Evolutionary conservation across 2,888 invertebrate genomes (phyloP).

Genomic region (Drosophila tripunctata): DNA sequence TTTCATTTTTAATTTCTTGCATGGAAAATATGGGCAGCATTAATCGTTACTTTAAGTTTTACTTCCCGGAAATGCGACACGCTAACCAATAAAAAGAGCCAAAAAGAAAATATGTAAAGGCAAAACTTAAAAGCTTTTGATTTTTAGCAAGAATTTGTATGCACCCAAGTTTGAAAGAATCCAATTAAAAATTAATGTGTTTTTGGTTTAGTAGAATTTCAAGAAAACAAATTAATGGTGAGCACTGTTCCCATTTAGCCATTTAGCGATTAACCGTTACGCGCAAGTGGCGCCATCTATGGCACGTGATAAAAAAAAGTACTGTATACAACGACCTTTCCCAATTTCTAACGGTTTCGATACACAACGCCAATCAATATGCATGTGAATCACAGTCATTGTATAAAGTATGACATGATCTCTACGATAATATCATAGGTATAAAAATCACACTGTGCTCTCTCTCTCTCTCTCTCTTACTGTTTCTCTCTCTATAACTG

Average conservation of each 20-base stretch:
- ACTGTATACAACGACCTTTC: conserved; percentile 41
- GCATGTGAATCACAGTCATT: conserved; percentile 33
- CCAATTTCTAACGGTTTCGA: conserved; percentile 25
- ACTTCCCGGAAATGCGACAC: conserved; percentile 54
- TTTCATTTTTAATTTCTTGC: neutral
- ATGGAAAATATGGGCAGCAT: neutral
- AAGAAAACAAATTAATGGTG: conserved; percentile 17
- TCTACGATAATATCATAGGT: conserved; percentile 33
- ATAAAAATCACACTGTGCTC: conserved; percentile 2
- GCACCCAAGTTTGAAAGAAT: neutral
- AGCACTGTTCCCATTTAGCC: conserved; percentile 43
- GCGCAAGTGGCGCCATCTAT: conserved; percentile 45
- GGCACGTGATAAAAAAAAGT: conserved; percentile 28
- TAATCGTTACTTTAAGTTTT: conserved; percentile 9
- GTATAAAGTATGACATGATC: conserved; percentile 41
- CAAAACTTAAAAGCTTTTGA: too few species aligned
- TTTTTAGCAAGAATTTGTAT: conserved; percentile 38
- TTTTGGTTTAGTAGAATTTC: conserved; percentile 20
- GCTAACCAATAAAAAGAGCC: conserved; percentile 2
- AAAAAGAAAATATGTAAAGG: too few species aligned
- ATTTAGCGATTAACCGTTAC: conserved; percentile 7
- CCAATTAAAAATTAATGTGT: conserved; percentile 26
- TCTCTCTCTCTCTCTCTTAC: neutral
- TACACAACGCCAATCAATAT: conserved; percentile 33
- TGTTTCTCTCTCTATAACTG: too few species aligned